A percentile compares a stretch with the other conserved stretches of the same genome.
Evolutionary conservation across 2,888 invertebrate genomes (phyloP).

Genomic region (Rhagonycha lutea): DNA sequence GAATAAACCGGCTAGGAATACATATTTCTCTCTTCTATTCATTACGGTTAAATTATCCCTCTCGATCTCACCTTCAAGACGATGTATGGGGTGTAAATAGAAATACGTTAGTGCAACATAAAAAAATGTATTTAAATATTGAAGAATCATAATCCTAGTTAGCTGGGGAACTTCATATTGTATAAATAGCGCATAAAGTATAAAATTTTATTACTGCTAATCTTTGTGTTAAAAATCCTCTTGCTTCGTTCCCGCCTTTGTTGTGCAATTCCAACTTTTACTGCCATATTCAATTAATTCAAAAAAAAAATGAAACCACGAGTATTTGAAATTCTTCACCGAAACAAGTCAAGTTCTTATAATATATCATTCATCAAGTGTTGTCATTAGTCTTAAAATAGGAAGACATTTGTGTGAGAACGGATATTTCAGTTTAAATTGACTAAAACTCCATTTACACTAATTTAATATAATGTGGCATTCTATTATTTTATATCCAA

Average conservation of each 20-base stretch:
- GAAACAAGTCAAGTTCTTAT: not conserved
- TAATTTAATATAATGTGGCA: not conserved
- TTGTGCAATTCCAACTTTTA: not conserved
- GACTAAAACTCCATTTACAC: not conserved
- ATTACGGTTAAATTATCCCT: not conserved
- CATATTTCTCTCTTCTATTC: slow-evolving; percentile 4
- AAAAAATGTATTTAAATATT: slow-evolving; percentile 28
- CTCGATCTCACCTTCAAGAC: slow-evolving; percentile 11
- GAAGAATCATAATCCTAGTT: slow-evolving; percentile 30
- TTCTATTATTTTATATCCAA: not conserved
- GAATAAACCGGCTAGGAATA: slow-evolving; percentile 35
- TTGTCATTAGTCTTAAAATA: slow-evolving; percentile 34
- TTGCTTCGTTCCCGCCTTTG: not conserved
- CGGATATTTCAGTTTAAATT: slow-evolving; percentile 31
- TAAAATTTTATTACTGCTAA: slow-evolving; percentile 30
- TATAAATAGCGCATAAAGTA: slow-evolving; percentile 29
- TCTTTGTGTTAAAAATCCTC: slow-evolving; percentile 5
- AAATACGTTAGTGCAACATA: slow-evolving; percentile 24
- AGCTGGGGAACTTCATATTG: slow-evolving; percentile 19
- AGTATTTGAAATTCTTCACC: not conserved
- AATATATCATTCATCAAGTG: slow-evolving; percentile 9
- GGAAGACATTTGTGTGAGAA: slow-evolving; percentile 38
- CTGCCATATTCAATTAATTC: not conserved
- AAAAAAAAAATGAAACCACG: not conserved
- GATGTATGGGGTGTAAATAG: slow-evolving; percentile 22